Conservation (phyloP, 2,113 vertebrate species). For the Rousettus leschenaultii region DNA sequence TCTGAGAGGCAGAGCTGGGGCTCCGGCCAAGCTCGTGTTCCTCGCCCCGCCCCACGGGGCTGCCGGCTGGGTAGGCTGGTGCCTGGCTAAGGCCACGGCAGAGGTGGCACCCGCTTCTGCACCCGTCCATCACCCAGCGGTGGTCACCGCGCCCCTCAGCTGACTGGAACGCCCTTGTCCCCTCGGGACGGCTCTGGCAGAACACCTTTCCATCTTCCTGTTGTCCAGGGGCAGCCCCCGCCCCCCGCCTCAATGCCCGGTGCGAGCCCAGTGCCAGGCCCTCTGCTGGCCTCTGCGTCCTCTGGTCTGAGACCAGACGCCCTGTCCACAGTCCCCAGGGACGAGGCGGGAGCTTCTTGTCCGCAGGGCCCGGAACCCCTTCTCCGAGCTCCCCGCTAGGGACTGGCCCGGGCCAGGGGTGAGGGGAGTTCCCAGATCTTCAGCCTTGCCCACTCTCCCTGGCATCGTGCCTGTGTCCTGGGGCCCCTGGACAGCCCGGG, state of each 20-base stretch:
- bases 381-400: neutral
- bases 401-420: neutral
- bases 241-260: accelerated
- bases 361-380: neutral
- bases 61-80: too few species aligned
- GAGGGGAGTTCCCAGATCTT: neutral
- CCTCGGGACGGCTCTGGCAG: neutral
- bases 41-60: neutral
- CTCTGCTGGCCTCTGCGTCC: neutral
- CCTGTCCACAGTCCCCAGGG: neutral
- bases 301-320: neutral
- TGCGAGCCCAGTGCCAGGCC: neutral
- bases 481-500: neutral
- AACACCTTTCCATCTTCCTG: accelerated
- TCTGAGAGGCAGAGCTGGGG: neutral
- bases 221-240: accelerated
- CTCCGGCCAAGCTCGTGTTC: accelerated
- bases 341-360: neutral
- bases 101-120: neutral
- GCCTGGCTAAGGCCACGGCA: neutral
- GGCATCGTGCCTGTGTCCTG: neutral
- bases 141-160: accelerated
- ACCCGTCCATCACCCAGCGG: neutral
- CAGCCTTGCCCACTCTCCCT: neutral
- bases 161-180: neutral